These are phyloP conservation scores for Lissonota sp. DNA, from an alignment of 2,888 invertebrate genomes.

Conservation along the genomic window DNA sequence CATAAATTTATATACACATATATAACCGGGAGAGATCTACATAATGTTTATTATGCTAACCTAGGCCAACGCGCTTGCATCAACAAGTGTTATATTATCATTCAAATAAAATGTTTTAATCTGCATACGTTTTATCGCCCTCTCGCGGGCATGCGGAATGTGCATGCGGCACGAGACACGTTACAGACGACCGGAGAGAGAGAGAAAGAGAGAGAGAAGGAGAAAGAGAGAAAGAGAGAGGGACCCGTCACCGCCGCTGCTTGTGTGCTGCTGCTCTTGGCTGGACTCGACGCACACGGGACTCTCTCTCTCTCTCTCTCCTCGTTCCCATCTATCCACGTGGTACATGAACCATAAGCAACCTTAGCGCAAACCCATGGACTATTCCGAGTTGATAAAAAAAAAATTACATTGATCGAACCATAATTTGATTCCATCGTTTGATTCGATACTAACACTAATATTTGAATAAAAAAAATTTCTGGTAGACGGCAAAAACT, in stretches of 20 bases:
- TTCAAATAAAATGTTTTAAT: constrained; percentile 84
- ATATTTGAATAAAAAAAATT: too few species aligned
- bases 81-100: constrained; percentile 84
- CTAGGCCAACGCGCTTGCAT: constrained; percentile 83
- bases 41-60: constrained; percentile 84
- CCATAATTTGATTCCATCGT: too few species aligned
- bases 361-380: too few species aligned
- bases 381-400: too few species aligned
- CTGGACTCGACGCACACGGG: constrained; percentile 1
- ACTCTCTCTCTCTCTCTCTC: neutral
- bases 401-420: too few species aligned
- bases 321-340: too few species aligned
- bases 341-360: too few species aligned
- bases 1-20: constrained; percentile 62
- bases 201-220: constrained; percentile 9
- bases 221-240: constrained; percentile 14
- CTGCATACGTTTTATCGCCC: constrained; percentile 84
- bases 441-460: too few species aligned
- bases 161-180: constrained; percentile 80
- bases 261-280: neutral
- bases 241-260: constrained; percentile 27
- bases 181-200: constrained; percentile 68
- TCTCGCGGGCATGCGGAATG: constrained; percentile 80
- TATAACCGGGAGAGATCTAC: constrained; percentile 76
- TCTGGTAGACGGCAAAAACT: too few species aligned